phyloP scores from a whole-genome alignment of 2,888 invertebrate species.

The Taphrorychus bicolor region DNA sequence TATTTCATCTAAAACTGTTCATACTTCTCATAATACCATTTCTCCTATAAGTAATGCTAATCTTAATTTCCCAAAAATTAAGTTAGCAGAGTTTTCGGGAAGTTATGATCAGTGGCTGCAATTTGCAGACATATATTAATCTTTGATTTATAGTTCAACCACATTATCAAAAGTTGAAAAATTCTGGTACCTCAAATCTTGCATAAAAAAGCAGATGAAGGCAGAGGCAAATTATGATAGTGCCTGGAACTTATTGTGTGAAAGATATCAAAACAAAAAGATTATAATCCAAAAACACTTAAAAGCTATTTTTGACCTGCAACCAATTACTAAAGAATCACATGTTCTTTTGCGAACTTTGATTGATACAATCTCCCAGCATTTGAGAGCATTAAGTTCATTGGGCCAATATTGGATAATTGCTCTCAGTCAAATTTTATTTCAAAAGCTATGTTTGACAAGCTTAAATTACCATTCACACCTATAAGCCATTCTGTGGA shows the following conservation, averaged over 20 bases:
- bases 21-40: no score
- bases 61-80: no score
- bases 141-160: background rate
- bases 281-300: no score
- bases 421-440: conserved; percentile 20
- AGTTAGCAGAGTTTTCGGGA: no score
- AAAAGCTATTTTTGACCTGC: no score
- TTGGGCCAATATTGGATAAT: conserved; percentile 12
- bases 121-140: conserved; percentile 9
- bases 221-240: background rate
- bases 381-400: conserved; percentile 5
- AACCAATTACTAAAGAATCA: no score
- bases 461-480: background rate
- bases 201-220: background rate
- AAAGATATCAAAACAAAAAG: background rate
- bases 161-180: background rate
- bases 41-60: no score
- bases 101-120: background rate
- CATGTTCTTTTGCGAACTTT: no score
- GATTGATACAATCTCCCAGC: background rate
- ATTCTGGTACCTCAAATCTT: conserved; percentile 9
- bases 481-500: conserved; percentile 9
- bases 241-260: conserved; percentile 3
- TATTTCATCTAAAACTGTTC: no score
- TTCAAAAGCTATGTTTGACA: conserved; percentile 3